Base-by-base conservation (phyloP, 2,888 invertebrate species). In the Andrena bicolor region DNA sequence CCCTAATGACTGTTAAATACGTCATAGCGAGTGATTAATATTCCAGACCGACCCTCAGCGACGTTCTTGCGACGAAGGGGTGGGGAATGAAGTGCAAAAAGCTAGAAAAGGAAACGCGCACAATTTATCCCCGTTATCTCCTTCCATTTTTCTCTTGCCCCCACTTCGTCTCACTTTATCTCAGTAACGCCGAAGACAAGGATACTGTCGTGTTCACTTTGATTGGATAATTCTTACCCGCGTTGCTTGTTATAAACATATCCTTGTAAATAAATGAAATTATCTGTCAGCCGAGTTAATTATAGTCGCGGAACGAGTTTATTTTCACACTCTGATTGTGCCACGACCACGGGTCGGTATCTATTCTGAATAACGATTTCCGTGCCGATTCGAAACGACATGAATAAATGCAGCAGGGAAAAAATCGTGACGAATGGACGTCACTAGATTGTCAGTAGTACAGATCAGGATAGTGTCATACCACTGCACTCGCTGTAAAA, bases 1-100 rank as follows among this genome's bases (percentile, higher is more conserved):
- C 82, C 80, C 83, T 87, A 89, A 89, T 87, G 88, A 86, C 81
- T 73, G 80, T 80, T 86, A 85, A 87, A 82, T 79, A 86, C 88
- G 84, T 88, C 89, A 84, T 83, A 84, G 81, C 71, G 64, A 49
- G 81, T 89, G 89, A 90, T 90, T 90, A 87, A 90, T 90, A 85
- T 72, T 76, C 77, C 30, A 56, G 77, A 51, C 66, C 76, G 77
- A 82, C 76, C 73, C 70, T 75, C 81, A 30, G 5, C 58, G 74
- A 58, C 72, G 81, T 68, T 76, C 69, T 58, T 69, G 69, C 60
- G 51, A 70, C 23, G 56, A 66, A 75, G 56, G 51, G 48, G 58
- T 61, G 63, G 23, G 23, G 23, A 49, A 65, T 61, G 60, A 60
- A 72, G 51, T 20, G 30, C 53, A 41, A 23, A 70, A 56, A 82